Base-by-base conservation (phyloP, 2,888 invertebrate genomes). In the Dioctria rufipes region DNA sequence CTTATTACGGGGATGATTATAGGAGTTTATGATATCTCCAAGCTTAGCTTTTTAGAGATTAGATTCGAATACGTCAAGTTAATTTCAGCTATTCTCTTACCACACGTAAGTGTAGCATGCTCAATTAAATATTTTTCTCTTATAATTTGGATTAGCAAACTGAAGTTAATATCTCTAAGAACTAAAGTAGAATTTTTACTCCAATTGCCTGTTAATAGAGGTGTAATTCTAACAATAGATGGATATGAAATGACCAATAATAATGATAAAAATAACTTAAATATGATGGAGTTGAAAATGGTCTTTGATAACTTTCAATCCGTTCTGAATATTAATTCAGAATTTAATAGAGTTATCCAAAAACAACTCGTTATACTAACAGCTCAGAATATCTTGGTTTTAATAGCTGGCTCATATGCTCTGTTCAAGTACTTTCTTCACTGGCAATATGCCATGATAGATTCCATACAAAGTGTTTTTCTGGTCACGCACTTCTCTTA, bases 81-180 rank as follows among this genome's bases (percentile, higher is more conserved):
- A 9, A 9, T 54, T 6, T 73, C 13, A 11, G 73, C 54, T 42
- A 25, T 58, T 13, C n/a, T 40, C 5, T 39, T 37, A 42, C 73
- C 73, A n/a, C 73, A 73, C 40, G 25, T 73, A 6, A 42, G 40
- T 9, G 13, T 73, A 11, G 39, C 73, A 40, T 58, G 40, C n/a
- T 40, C 54, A 39, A n/a, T 73, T 5, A 73, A 73, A 42, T 54
- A 73, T 40, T 42, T 73, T 9, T 73, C 49, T 13, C 8, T 54
- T 49, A 13, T 73, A 40, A 54, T 73, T 13, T 73, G 73, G 73
- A n/a, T 60, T 13, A 58, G 5, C 8, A 73, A 73, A 40, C 13
- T 58, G 5, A 25, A 73, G 40, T 6, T 40, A 6, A 39, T 8
- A n/a, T n/a, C 6, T 42, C n/a, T 73, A 58, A 11, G 73, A 54